phyloP scores from a whole-genome alignment of 2,888 invertebrate species.

The Lithophane semibrunnea region DNA sequence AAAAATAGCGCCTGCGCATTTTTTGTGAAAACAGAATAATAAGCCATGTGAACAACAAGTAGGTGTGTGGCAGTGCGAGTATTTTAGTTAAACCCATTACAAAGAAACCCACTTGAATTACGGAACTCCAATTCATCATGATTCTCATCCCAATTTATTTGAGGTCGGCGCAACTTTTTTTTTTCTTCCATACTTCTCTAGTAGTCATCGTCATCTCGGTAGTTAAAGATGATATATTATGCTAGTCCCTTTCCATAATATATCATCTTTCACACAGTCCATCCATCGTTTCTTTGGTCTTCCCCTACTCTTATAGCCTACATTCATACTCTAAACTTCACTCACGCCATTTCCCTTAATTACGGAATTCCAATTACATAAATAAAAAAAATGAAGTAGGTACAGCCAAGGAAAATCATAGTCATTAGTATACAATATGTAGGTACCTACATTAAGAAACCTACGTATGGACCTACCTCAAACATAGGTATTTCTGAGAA shows the following conservation, averaged over 20 bases:
- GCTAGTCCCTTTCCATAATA: no score
- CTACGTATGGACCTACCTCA: no score
- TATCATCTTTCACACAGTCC: background rate
- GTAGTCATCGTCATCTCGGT: background rate
- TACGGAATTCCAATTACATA: slow-evolving; percentile 14
- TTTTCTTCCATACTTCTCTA: background rate
- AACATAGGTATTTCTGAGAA: background rate
- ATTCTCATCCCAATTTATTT: background rate
- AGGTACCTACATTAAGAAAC: no score
- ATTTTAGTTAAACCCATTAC: slow-evolving; percentile 3
- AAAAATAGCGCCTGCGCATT: slow-evolving; percentile 6
- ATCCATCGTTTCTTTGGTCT: background rate
- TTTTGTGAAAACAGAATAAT: slow-evolving; percentile 8
- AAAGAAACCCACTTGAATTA: slow-evolving; percentile 27
- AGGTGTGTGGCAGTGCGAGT: background rate
- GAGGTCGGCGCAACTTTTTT: background rate
- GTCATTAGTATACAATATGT: background rate
- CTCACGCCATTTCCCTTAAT: background rate
- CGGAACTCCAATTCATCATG: slow-evolving; percentile 1
- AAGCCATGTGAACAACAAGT: background rate
- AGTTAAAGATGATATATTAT: no score
- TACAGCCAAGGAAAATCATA: background rate
- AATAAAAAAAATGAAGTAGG: background rate
- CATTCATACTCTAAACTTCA: background rate
- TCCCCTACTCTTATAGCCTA: no score